A percentile compares a stretch with the other conserved stretches of the same genome.
These are phyloP conservation scores for Lepidocyrtinus sp. DNA, from an alignment of 2,888 invertebrate genomes.

Conservation along the genomic window DNA sequence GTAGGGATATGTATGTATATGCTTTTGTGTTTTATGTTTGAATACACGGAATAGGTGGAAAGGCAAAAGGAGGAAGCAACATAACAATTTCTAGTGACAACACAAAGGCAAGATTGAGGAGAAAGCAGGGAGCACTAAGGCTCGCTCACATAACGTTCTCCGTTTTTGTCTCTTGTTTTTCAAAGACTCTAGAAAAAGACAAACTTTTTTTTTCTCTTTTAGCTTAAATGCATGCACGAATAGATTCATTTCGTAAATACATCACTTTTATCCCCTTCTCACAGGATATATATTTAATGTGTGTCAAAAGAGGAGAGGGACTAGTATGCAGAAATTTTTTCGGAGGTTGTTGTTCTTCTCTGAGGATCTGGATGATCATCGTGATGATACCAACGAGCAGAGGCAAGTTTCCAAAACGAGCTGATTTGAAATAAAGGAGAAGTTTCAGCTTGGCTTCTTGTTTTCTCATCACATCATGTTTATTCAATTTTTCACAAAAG, in stretches of 20 bases:
- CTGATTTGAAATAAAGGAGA: too few relatives aligned
- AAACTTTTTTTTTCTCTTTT: neutral
- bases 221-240: too few relatives aligned
- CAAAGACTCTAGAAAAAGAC: neutral
- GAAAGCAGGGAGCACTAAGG: slow-evolving; percentile 22
- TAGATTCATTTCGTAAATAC: too few relatives aligned
- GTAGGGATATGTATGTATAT: neutral
- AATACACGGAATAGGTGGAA: neutral
- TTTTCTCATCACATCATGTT: slow-evolving; percentile 6
- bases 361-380: neutral
- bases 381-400: too few relatives aligned
- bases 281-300: too few relatives aligned
- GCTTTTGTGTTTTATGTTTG: neutral
- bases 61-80: slow-evolving; percentile 12
- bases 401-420: too few relatives aligned
- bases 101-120: slow-evolving; percentile 27
- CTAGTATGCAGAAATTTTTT: too few relatives aligned
- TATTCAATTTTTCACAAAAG: slow-evolving; percentile 11
- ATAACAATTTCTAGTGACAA: slow-evolving; percentile 43
- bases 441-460: neutral
- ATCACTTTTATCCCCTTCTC: too few relatives aligned
- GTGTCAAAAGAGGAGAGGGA: too few relatives aligned
- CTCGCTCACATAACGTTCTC: neutral
- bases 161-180: neutral
- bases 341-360: too few relatives aligned